Evolutionary conservation across 2,797 vertebrate species (phyloP).

Genomic region (Hippopotamyrus pictus): DNA sequence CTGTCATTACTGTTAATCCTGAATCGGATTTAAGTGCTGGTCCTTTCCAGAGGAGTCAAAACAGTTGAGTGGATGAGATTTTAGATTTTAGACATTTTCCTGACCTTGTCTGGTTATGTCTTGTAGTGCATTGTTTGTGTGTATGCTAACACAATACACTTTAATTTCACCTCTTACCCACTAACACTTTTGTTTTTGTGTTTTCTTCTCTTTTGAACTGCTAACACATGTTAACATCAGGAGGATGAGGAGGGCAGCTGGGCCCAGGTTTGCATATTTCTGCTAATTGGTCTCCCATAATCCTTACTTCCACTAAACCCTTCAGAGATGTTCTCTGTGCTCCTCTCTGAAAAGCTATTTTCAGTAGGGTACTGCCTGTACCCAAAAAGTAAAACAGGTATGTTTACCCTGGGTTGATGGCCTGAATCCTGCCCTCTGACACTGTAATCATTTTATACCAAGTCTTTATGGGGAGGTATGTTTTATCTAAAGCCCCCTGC

Average conservation of each 20-base stretch:
- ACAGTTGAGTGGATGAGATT: not conserved
- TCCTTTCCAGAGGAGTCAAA: not conserved
- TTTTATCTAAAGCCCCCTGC: not conserved
- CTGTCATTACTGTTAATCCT: not conserved
- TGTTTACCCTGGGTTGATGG: not conserved
- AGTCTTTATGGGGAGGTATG: not conserved
- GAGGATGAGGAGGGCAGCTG: slow-evolving; percentile 98
- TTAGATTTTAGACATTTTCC: not conserved
- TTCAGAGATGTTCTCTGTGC: not conserved
- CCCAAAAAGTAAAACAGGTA: not conserved
- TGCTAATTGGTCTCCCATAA: slow-evolving; percentile 9
- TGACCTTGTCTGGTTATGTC: not conserved
- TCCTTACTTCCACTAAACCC: not conserved
- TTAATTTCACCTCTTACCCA: slow-evolving; percentile 46
- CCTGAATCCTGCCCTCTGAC: not conserved
- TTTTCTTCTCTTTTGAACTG: slow-evolving; percentile 68
- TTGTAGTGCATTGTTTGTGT: not conserved
- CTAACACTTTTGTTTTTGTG: slow-evolving; percentile 64
- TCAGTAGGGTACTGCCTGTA: not conserved
- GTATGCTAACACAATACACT: slow-evolving; percentile 15
- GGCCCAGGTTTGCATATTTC: slow-evolving; percentile 92
- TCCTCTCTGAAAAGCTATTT: not conserved
- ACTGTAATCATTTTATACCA: not conserved
- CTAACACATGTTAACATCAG: slow-evolving; percentile 87
- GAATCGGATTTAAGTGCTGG: not conserved